Evolutionary conservation across 1,140 invertebrate species (phyloP).

Genomic region (Drosophila bocki): DNA sequence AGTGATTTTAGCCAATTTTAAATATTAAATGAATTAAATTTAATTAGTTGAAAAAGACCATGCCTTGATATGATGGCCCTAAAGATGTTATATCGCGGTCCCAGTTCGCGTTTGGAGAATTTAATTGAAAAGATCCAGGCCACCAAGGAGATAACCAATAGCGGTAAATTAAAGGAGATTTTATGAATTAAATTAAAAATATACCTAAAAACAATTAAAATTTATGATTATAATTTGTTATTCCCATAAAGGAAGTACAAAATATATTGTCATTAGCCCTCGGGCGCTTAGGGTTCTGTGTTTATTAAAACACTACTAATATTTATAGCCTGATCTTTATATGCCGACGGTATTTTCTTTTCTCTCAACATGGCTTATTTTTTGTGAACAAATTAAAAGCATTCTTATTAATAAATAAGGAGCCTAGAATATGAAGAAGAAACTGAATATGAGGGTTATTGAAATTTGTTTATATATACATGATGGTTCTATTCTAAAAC

Average conservation of each 20-base stretch:
- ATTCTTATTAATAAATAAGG: background rate
- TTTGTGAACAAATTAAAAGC: background rate
- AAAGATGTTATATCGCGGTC: constrained; percentile 92
- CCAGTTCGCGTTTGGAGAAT: constrained; percentile 91
- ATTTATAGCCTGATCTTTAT: background rate
- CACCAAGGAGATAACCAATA: constrained; percentile 87
- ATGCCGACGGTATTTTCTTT: constrained; percentile 17
- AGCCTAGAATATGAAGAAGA: background rate
- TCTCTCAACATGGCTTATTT: background rate
- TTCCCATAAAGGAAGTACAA: background rate
- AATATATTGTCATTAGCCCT: background rate
- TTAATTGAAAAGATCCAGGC: constrained; percentile 94
- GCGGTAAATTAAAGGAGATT: constrained; percentile 58
- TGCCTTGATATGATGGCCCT: constrained; percentile 84
- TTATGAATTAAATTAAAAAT: background rate
- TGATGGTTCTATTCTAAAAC: background rate
- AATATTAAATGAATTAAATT: background rate
- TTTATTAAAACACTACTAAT: too few species aligned
- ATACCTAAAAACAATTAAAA: background rate
- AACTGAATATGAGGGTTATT: background rate
- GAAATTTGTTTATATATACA: background rate
- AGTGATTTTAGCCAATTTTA: constrained; percentile 16
- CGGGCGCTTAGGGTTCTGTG: background rate
- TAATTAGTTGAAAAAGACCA: constrained; percentile 32
- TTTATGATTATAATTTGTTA: background rate